phyloP scores from a whole-genome alignment of 2,888 invertebrate genomes.

The Drosophila parthenogenetica region DNA sequence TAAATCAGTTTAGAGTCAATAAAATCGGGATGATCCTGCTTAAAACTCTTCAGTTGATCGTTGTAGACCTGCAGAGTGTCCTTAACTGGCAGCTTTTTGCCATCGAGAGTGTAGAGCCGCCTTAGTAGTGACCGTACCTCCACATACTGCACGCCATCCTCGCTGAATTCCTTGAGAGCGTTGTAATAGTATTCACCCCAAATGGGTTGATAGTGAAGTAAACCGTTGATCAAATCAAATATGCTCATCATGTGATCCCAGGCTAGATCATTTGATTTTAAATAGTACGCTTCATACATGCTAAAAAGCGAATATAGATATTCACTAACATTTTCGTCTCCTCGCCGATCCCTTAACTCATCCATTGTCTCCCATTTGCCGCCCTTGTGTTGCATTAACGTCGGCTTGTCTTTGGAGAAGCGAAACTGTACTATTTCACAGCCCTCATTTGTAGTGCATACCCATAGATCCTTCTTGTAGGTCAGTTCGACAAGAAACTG shows the following conservation, averaged over 20 bases:
- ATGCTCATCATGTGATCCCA: conserved; percentile 87
- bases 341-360: conserved; percentile 55
- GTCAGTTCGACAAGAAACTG: conserved; percentile 89
- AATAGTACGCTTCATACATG: conserved; percentile 86
- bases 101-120: conserved; percentile 88
- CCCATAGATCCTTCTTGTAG: conserved; percentile 86
- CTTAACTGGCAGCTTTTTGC: conserved; percentile 85
- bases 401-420: conserved; percentile 65
- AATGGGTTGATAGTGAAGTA: conserved; percentile 88
- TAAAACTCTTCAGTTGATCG: conserved; percentile 87
- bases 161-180: conserved; percentile 87
- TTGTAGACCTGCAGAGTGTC: conserved; percentile 87
- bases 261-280: conserved; percentile 86
- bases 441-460: conserved; percentile 81
- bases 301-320: conserved; percentile 86
- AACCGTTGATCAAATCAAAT: conserved; percentile 86
- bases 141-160: conserved; percentile 89
- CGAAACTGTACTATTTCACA: conserved; percentile 43
- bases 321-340: conserved; percentile 85
- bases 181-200: conserved; percentile 89
- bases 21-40: conserved; percentile 87
- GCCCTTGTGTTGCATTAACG: accelerated
- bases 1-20: conserved; percentile 89
- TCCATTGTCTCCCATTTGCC: conserved; percentile 72
- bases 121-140: conserved; percentile 89